Conservation (phyloP, 2,888 invertebrate genomes). For the Boloria euphrosyne region DNA sequence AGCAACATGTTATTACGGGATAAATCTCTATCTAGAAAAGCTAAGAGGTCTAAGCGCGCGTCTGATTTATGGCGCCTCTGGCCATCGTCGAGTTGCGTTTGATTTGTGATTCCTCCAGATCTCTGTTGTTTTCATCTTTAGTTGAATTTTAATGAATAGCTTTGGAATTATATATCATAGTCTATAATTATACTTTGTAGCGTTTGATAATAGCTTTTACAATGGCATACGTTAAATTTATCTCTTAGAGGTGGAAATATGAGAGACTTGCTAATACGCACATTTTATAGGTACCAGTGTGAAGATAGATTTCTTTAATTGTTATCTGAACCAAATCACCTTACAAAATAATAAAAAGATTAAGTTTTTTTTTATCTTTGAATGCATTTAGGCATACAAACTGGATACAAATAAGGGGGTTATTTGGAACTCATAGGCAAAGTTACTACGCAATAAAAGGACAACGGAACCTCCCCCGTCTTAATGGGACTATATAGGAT, state of each 20-base stretch:
- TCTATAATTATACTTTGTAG: slow-evolving; percentile 70
- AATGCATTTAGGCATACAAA: too few species aligned
- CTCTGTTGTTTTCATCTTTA: slow-evolving; percentile 74
- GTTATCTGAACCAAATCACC: background rate
- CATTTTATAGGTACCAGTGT: too few species aligned
- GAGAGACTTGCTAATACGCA: slow-evolving; percentile 34
- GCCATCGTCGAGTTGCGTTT: slow-evolving; percentile 71
- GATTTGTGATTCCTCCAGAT: slow-evolving; percentile 74
- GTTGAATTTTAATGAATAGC: slow-evolving; percentile 80
- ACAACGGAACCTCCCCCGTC: too few species aligned
- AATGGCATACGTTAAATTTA: slow-evolving; percentile 56
- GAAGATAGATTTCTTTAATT: background rate
- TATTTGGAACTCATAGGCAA: too few species aligned
- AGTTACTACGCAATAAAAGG: too few species aligned
- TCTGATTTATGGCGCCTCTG: slow-evolving; percentile 73
- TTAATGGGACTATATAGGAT: too few species aligned
- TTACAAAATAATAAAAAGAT: background rate
- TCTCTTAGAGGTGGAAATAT: slow-evolving; percentile 36
- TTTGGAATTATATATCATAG: slow-evolving; percentile 72
- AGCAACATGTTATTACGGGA: slow-evolving; percentile 81
- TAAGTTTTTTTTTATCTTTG: too few species aligned
- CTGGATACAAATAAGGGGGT: too few species aligned
- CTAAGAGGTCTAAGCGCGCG: slow-evolving; percentile 80
- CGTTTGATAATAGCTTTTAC: slow-evolving; percentile 75
- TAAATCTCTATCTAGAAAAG: slow-evolving; percentile 83